A percentile compares a stretch with the other conserved stretches of the same genome.
phyloP scores from a whole-genome alignment of 2,113 vertebrate genomes.

The Pleuronectes platessa region DNA sequence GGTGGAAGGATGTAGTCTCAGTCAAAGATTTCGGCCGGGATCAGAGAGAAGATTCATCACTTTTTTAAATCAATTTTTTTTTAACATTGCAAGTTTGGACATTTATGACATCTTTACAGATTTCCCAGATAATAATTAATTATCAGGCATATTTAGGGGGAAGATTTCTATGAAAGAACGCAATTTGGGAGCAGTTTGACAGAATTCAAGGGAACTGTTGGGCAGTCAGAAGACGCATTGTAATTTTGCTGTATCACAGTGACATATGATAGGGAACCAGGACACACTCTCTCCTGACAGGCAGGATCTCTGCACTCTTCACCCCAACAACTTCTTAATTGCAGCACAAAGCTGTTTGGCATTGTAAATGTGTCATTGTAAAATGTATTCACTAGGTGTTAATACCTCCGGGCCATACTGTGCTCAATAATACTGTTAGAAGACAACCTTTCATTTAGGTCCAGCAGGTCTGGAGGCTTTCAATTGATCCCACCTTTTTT shows the following conservation, averaged over 20 bases:
- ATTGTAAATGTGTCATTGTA: slow-evolving; percentile 8
- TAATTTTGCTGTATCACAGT: neutral
- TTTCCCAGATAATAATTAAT: too few relatives aligned
- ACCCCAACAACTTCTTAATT: neutral
- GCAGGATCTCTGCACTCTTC: slow-evolving; percentile 1
- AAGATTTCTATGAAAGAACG: too few relatives aligned
- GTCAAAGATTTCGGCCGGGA: too few relatives aligned
- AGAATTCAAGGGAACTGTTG: too few relatives aligned
- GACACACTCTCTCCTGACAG: neutral
- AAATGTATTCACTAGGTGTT: slow-evolving; percentile 1
- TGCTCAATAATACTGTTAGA: slow-evolving; percentile 22
- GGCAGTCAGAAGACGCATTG: neutral
- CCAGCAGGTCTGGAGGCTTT: slow-evolving; percentile 21
- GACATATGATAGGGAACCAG: neutral
- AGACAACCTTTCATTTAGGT: slow-evolving; percentile 13
- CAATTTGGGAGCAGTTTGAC: neutral
- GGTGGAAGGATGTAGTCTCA: too few relatives aligned
- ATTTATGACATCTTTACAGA: too few relatives aligned
- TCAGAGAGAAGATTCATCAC: too few relatives aligned
- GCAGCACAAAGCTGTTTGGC: slow-evolving; percentile 9
- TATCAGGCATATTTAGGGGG: too few relatives aligned
- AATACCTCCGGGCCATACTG: neutral
- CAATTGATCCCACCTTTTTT: slow-evolving; percentile 17
- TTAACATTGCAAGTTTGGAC: too few relatives aligned
- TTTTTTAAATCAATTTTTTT: too few relatives aligned